Evolutionary conservation across 1,140 invertebrate genomes (phyloP).

Genomic region (Subanguina moxae): DNA sequence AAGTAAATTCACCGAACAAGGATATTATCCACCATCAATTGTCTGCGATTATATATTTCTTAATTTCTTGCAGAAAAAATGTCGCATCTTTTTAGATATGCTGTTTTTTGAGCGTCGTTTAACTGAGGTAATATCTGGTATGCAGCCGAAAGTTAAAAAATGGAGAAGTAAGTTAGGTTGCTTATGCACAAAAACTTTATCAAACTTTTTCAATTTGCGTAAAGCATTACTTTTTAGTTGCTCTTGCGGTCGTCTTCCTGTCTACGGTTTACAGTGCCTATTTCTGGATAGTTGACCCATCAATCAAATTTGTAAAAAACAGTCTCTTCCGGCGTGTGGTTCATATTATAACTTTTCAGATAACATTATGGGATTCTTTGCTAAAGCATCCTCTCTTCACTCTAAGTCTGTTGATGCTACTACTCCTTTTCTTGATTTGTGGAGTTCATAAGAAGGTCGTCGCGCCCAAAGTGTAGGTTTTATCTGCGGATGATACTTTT

Average conservation of each 20-base stretch:
- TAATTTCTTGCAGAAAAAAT: no score
- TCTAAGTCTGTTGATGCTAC: slow-evolving; percentile 16
- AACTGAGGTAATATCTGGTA: slow-evolving; percentile 30
- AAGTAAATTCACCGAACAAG: no score
- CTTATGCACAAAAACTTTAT: no score
- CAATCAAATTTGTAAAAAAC: slow-evolving; percentile 19
- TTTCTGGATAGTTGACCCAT: slow-evolving; percentile 35
- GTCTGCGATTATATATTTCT: no score
- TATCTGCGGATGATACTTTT: no score
- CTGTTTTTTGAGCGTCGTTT: slow-evolving; percentile 35
- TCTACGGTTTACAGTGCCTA: slow-evolving; percentile 30
- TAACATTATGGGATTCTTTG: slow-evolving; percentile 31
- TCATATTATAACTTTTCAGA: slow-evolving; percentile 26
- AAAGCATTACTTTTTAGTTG: slow-evolving; percentile 19
- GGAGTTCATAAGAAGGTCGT: slow-evolving; percentile 37
- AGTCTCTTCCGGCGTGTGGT: slow-evolving; percentile 6
- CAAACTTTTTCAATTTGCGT: slow-evolving; percentile 1
- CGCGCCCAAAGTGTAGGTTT: slow-evolving; percentile 34
- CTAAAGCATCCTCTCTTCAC: slow-evolving; percentile 34
- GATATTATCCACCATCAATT: no score
- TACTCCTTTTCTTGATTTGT: slow-evolving; percentile 31
- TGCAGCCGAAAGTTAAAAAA: slow-evolving; percentile 27
- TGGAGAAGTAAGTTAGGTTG: slow-evolving; percentile 23
- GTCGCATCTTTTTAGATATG: slow-evolving; percentile 39
- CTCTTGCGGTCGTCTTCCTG: slow-evolving; percentile 14